Percentiles rank a stretch among this genome's conserved stretches.
Conservation (phyloP, 2,888 invertebrate species). For the Drosophila testacea region DNA sequence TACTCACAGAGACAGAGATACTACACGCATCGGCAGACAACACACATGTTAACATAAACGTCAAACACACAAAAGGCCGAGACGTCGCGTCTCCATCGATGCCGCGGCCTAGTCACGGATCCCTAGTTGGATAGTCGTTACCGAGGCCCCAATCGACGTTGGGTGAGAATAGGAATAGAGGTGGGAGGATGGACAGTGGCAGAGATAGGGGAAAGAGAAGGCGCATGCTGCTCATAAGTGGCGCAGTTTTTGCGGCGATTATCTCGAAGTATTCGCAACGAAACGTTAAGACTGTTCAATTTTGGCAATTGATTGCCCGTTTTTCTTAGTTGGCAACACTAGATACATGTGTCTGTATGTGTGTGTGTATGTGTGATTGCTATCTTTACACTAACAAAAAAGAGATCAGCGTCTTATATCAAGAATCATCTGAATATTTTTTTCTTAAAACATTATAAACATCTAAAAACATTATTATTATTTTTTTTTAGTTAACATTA, state of each 20-base stretch:
- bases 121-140: slow-evolving; percentile 46
- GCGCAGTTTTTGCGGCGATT: slow-evolving; percentile 75
- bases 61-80: slow-evolving; percentile 77
- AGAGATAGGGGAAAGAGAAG: neutral
- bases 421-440: too few species aligned
- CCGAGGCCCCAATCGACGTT: slow-evolving; percentile 25
- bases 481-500: too few species aligned
- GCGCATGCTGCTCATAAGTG: slow-evolving; percentile 60
- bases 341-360: neutral
- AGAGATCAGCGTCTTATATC: too few species aligned
- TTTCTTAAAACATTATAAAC: too few species aligned
- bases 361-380: slow-evolving; percentile 47
- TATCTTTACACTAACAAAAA: slow-evolving; percentile 43
- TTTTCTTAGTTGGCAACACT: slow-evolving; percentile 44
- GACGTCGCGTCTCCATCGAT: slow-evolving; percentile 23
- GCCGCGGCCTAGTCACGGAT: slow-evolving; percentile 49
- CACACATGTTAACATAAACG: slow-evolving; percentile 81
- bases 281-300: slow-evolving; percentile 77
- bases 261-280: slow-evolving; percentile 64
- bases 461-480: too few species aligned
- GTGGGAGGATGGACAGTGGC: neutral
- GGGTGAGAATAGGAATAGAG: neutral
- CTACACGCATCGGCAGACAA: slow-evolving; percentile 72
- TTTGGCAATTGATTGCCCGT: slow-evolving; percentile 77
- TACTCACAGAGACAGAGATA: slow-evolving; percentile 36